Conservation (phyloP, 2,113 vertebrate species). For the Nesoenas mayeri region DNA sequence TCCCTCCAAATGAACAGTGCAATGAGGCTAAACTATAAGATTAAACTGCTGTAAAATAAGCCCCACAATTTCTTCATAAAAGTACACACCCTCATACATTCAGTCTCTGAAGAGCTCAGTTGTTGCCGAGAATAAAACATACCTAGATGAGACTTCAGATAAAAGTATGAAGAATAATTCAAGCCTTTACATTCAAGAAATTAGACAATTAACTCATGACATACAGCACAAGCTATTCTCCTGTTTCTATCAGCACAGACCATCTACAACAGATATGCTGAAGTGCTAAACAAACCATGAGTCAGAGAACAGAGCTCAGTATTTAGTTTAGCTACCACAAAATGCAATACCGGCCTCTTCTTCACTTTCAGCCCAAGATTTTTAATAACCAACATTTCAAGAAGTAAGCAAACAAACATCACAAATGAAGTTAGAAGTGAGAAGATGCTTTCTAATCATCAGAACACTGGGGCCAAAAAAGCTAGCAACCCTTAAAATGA, state of each 20-base stretch:
- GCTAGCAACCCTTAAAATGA: neutral
- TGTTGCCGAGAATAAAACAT: neutral
- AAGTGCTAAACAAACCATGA: conserved; percentile 23
- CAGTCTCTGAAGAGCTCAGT: conserved; percentile 7
- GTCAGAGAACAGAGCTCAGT: conserved; percentile 2
- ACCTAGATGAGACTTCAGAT: conserved; percentile 23
- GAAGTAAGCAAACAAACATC: neutral
- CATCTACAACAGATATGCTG: conserved; percentile 18
- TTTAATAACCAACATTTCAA: neutral
- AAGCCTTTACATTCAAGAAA: neutral
- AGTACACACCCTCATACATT: conserved; percentile 12
- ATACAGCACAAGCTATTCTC: neutral
- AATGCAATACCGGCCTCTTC: neutral
- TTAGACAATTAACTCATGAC: conserved; percentile 23
- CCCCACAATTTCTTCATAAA: neutral
- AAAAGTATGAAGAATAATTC: neutral
- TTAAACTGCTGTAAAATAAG: conserved; percentile 43
- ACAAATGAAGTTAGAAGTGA: accelerated
- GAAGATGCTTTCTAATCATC: neutral
- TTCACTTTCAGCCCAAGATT: neutral
- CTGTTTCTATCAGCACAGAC: neutral
- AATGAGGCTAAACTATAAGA: conserved; percentile 39
- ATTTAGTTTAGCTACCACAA: neutral
- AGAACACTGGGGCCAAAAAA: neutral
- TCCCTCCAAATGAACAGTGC: conserved; percentile 53